A percentile compares a stretch with the other conserved stretches of the same genome.
These are phyloP conservation scores for Bursaphelenchus mucronatus DNA, from an alignment of 1,140 invertebrate species.

Conservation along the genomic window DNA sequence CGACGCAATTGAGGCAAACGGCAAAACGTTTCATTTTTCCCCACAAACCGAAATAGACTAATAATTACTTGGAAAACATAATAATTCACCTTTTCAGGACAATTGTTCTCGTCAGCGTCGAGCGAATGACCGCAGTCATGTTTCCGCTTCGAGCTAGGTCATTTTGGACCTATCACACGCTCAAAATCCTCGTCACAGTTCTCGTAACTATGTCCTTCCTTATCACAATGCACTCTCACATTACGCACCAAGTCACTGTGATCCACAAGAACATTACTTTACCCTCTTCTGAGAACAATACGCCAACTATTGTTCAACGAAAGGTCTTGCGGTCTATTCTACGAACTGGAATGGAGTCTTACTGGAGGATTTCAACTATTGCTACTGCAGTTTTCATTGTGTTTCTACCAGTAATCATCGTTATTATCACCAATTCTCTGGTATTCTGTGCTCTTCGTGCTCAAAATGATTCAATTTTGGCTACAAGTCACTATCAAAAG, in stretches of 20 bases:
- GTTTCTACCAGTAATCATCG: constrained; percentile 42
- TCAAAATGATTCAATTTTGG: not conserved
- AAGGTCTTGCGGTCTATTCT: constrained; percentile 2
- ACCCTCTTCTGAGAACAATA: constrained; percentile 23
- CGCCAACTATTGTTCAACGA: constrained; percentile 5
- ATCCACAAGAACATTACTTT: constrained; percentile 36
- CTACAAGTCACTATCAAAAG: no score
- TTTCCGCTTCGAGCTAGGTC: constrained; percentile 33
- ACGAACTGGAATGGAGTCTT: constrained; percentile 31
- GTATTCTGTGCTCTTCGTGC: not conserved
- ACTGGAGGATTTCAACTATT: constrained; percentile 38
- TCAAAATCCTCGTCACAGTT: constrained; percentile 27
- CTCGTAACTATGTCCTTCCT: constrained; percentile 30
- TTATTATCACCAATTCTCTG: constrained; percentile 37
- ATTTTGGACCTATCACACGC: constrained; percentile 44
- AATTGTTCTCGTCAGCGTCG: constrained; percentile 49
- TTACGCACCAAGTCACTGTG: constrained; percentile 36
- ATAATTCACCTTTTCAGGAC: constrained; percentile 32
- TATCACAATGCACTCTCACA: constrained; percentile 40
- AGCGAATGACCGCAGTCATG: constrained; percentile 40
- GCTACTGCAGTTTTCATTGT: constrained; percentile 34
- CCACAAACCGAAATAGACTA: not conserved
- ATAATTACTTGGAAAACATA: not conserved
- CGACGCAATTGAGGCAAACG: not conserved
- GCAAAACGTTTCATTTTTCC: not conserved